Conservation (phyloP, 2,797 vertebrate genomes). For the Lagocephalus sceleratus region DNA sequence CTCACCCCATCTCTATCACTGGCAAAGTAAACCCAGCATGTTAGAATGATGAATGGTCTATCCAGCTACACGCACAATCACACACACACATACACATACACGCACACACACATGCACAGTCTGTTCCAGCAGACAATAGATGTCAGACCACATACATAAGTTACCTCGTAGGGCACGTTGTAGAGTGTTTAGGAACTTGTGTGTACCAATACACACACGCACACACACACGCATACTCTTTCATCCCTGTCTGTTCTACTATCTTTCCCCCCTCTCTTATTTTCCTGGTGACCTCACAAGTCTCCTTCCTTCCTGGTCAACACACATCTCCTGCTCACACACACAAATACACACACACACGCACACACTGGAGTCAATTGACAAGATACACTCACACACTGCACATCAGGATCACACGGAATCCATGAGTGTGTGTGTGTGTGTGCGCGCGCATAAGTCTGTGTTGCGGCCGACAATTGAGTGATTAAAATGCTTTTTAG, state of each 20-base stretch:
- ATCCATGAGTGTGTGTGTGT: conserved; percentile 1
- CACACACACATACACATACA: conserved; percentile 25
- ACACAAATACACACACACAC: conserved; percentile 11
- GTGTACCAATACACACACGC: conserved; percentile 12
- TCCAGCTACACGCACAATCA: conserved; percentile 51
- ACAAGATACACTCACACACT: too few relatives aligned
- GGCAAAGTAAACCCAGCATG: conserved; percentile 74
- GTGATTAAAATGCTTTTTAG: conserved; percentile 9
- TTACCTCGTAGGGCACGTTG: too few relatives aligned
- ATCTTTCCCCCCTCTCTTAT: conserved; percentile 40
- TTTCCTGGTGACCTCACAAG: conserved; percentile 58
- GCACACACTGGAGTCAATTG: too few relatives aligned
- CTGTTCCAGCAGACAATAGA: not conserved
- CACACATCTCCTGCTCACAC: conserved; percentile 49
- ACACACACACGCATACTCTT: conserved; percentile 13
- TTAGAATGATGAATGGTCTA: conserved; percentile 78
- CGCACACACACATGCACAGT: conserved; percentile 15
- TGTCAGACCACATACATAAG: too few relatives aligned
- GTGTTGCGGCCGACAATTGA: conserved; percentile 7
- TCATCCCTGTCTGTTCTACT: conserved; percentile 34
- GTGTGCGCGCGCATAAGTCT: too few relatives aligned
- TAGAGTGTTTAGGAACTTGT: too few relatives aligned
- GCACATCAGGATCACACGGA: too few relatives aligned
- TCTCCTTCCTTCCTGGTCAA: conserved; percentile 61
- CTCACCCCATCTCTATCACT: conserved; percentile 68